phyloP scores from a whole-genome alignment of 2,888 invertebrate genomes.

The Villa cingulata region DNA sequence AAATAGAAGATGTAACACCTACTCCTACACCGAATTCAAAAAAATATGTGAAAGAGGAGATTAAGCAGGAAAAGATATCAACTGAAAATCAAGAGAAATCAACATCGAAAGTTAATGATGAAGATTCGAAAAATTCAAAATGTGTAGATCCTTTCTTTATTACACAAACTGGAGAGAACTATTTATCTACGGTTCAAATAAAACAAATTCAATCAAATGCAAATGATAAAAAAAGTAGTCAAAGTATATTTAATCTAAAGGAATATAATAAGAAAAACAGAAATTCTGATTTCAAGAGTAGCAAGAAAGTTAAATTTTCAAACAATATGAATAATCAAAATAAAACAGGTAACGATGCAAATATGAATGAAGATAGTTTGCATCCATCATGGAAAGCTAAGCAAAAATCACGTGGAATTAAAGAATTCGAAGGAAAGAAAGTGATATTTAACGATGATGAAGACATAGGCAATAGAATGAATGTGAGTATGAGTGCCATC shows the following conservation, averaged over 20 bases:
- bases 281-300: background rate
- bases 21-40: no score
- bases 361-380: background rate
- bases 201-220: constrained; percentile 11
- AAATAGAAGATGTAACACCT: background rate
- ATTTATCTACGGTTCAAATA: constrained; percentile 26
- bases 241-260: background rate
- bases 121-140: background rate
- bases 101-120: background rate
- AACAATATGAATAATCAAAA: background rate
- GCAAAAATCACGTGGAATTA: constrained; percentile 14
- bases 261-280: background rate
- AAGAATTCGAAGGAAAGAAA: constrained; percentile 14
- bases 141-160: constrained; percentile 30
- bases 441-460: constrained; percentile 10
- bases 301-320: no score
- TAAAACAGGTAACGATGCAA: background rate
- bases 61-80: background rate
- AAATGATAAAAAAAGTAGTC: constrained; percentile 10
- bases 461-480: no score
- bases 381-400: constrained; percentile 14
- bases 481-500: no score
- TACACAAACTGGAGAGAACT: constrained; percentile 29
- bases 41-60: background rate
- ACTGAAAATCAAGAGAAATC: background rate